Base-by-base conservation (phyloP, 2,797 vertebrate species). In the Chelonia mydas region DNA sequence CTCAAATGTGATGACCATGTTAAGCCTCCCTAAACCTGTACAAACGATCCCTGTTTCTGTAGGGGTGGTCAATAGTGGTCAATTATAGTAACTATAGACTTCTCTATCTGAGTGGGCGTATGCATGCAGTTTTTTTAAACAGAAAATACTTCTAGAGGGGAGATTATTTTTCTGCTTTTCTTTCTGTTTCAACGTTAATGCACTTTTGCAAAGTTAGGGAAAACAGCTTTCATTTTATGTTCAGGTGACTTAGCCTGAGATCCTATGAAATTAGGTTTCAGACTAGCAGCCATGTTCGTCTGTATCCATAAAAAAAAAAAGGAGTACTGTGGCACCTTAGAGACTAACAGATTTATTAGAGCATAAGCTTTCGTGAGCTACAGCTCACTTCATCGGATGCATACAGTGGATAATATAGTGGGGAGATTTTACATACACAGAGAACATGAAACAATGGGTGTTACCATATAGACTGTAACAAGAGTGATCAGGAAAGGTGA, bases 181-280 rank as follows among this genome's bases (percentile, higher is more conserved):
- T 55, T 55, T 55, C 37, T 49, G 15, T 17, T 2, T 15, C 51
- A 7, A 8, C 2, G 1, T 61, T 37, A 45, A 7, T 3, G 23
- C 47, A 80, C 61, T 80, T 16, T 19, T 86, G n/a, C 12, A 49
- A 86, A 80, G 8, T 15, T 50, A 61, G 31, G 27, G 47, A 51
- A 15, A 9, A 51, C 21, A 1, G 13, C 5, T 49, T 68, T 61
- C 3, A 13, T 0, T 15, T 0, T 49, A 51, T 7, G 9, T 19
- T 13, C 21, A 37, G 41, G n/a, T 21, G 77, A 10, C 16, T 57
- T 55, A 41, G 84, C 13, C 23, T 3, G 9, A 33, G 1, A 50
- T 83, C 54, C 41, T 13, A 9, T 55, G 54, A 57, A 86, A 57
- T 77, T 77, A 54, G 49, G 41, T 41, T 41, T 41, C 41, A 41